Base-by-base conservation (phyloP, 2,888 invertebrate species). In the Morpho achilles region DNA sequence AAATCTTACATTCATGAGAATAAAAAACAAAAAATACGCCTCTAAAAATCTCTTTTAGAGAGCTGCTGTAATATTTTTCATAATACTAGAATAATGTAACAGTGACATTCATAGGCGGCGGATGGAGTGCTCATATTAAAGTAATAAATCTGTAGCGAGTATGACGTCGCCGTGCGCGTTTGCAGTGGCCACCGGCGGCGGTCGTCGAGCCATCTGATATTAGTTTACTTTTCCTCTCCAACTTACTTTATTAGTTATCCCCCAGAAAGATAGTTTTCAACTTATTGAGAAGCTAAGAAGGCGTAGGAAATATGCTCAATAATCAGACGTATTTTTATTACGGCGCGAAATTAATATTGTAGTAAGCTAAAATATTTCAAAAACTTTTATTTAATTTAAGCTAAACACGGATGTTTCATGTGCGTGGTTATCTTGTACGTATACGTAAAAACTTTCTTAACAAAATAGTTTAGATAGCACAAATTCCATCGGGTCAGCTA, bases 181-280 rank as follows among this genome's bases (percentile, higher is more conserved):
- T 61, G 65, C 67, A 65, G 63, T 70, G 71, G 70, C 71, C 75
- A 70, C 72, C 71, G 74, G 67, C 75, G 75, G 74, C 70, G 70
- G 70, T 69, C 76, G 69, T 71, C 71, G 74, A 78, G 82, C 82
- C 82, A 78, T 72, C 84, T 84, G 90, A 89, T 91, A 91, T 91
- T 91, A 91, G 91, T 91, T 91, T 91, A 89, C 91, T 91, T 91
- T 89, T 86, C 83, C 84, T 84, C 88, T 88, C 80, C 78, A 89
- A 88, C 84, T 90, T 87, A 86, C 84, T 86, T 87, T 89, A 90
- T 88, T 88, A 88, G 85, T 85, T 88, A 87, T 79, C 84, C 75
- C 81, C 69, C 80, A 80, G 77, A 75, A 75, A 79, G 78, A 85
- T 87, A 87, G 82, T 86, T 87, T 82, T 78, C 82, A 80, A 84